Conservation (phyloP, 92 coral and sea anemone species). For the Anthopleura xanthogrammica region DNA sequence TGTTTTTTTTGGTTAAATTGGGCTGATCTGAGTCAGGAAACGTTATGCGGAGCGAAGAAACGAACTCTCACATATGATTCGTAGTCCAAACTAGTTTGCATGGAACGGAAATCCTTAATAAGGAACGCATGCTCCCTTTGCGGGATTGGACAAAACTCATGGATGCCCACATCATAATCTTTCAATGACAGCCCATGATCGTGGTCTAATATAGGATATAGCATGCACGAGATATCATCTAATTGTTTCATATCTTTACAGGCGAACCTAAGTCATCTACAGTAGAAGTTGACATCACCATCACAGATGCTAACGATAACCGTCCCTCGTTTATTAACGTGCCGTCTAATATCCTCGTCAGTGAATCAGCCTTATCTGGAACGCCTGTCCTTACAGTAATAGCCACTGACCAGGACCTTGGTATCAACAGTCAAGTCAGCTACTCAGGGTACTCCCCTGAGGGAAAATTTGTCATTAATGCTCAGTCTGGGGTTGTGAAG, state of each 20-base stretch:
- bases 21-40: no score
- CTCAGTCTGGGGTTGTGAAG: slow-evolving; percentile 74
- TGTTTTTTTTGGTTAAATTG: background rate
- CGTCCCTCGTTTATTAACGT: slow-evolving; percentile 66
- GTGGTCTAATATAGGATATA: background rate
- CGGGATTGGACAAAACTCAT: no score
- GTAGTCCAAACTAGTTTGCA: no score
- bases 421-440: slow-evolving; percentile 54
- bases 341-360: slow-evolving; percentile 61
- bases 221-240: background rate
- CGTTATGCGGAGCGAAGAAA: no score
- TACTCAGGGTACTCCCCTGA: slow-evolving; percentile 74
- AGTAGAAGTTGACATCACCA: slow-evolving; percentile 79
- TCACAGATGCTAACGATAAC: slow-evolving; percentile 85
- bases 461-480: slow-evolving; percentile 65
- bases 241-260: slow-evolving; percentile 13
- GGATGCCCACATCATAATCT: no score
- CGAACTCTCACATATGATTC: background rate
- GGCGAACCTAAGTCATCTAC: slow-evolving; percentile 84
- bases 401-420: slow-evolving; percentile 84
- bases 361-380: slow-evolving; percentile 82
- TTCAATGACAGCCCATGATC: no score
- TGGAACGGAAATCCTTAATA: no score
- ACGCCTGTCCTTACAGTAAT: slow-evolving; percentile 82
- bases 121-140: no score